A percentile compares a stretch with the other conserved stretches of the same genome.
Conservation (phyloP, 2,888 invertebrate species). For the Griposia aprilina region DNA sequence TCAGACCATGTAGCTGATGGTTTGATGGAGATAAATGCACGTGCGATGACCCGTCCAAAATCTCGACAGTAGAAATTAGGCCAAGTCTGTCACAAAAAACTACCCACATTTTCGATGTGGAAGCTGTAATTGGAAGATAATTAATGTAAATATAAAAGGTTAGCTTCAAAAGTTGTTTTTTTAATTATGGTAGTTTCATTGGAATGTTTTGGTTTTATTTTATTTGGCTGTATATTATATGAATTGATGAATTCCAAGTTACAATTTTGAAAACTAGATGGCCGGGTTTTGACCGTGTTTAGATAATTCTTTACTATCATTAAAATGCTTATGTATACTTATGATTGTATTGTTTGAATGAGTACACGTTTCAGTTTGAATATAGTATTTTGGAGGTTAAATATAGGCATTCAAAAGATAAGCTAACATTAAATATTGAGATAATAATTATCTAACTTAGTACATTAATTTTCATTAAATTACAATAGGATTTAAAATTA, state of each 20-base stretch:
- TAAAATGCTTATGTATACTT: too few species aligned
- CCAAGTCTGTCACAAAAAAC: constrained; percentile 78
- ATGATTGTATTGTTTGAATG: background rate
- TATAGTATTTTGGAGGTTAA: background rate
- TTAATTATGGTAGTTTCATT: constrained; percentile 6
- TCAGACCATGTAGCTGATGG: constrained; percentile 72
- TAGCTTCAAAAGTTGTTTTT: constrained; percentile 30
- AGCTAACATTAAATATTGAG: background rate
- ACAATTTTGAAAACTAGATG: background rate
- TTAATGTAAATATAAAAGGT: constrained; percentile 66
- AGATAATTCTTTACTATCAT: background rate
- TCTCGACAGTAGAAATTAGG: constrained; percentile 81
- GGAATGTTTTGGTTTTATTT: background rate
- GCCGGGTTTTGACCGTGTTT: background rate
- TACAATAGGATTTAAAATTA: too few species aligned
- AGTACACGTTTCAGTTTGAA: background rate
- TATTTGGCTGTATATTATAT: background rate
- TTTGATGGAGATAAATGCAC: constrained; percentile 85
- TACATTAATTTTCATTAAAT: too few species aligned
- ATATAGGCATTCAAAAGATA: background rate
- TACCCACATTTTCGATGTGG: constrained; percentile 74
- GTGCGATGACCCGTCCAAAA: constrained; percentile 75
- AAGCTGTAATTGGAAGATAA: constrained; percentile 72
- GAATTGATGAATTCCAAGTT: background rate
- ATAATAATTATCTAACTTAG: too few species aligned